These are phyloP conservation scores for Motacilla tschutschensis DNA, from an alignment of 2,113 vertebrate genomes.

Conservation along the genomic window DNA sequence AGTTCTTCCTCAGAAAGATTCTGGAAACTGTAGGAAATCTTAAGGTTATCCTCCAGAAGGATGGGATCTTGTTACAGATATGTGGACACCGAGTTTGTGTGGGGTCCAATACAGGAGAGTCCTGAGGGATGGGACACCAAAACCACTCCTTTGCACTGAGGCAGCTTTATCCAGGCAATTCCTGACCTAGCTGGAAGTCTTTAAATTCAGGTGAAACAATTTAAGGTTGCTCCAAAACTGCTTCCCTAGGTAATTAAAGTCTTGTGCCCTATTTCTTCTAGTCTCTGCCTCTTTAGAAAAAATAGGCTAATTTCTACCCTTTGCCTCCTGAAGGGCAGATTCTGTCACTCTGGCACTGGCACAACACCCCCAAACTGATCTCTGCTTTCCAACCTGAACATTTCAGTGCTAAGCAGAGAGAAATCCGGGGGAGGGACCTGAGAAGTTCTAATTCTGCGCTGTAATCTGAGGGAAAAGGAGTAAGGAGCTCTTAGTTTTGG, in stretches of 20 bases:
- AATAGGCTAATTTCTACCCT: fast-evolving
- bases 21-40: neutral
- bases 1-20: neutral
- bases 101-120: fast-evolving
- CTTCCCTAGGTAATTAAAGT: neutral
- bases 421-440: neutral
- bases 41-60: neutral
- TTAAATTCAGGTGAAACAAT: neutral
- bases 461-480: neutral
- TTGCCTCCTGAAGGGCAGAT: neutral
- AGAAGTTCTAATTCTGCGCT: neutral
- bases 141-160: neutral
- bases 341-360: neutral
- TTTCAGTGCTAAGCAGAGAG: neutral
- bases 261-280: neutral
- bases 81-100: fast-evolving
- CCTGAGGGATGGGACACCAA: neutral
- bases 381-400: neutral
- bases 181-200: neutral
- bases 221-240: neutral
- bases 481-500: neutral
- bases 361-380: neutral
- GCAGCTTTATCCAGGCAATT: neutral
- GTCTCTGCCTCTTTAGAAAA: neutral
- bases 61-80: neutral